These are phyloP conservation scores for Chironomus tentans DNA, from an alignment of 2,888 invertebrate species.

Conservation along the genomic window DNA sequence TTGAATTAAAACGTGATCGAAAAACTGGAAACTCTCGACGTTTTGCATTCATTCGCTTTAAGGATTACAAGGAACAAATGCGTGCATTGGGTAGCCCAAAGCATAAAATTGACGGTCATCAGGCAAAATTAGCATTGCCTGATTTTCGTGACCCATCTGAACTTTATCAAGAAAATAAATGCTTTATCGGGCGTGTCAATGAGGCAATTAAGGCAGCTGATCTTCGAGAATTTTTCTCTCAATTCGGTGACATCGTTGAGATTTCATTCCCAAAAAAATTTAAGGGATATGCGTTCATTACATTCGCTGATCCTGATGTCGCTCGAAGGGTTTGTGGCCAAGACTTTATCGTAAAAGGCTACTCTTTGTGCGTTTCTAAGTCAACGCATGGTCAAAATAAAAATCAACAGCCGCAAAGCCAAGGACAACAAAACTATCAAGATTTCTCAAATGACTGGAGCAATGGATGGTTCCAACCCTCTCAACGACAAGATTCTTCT, in stretches of 20 bases:
- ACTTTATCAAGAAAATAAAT: constrained; percentile 16
- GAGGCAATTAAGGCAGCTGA: constrained; percentile 3
- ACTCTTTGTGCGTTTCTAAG: constrained; percentile 14
- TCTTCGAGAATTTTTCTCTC: constrained; percentile 10
- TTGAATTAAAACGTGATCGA: constrained; percentile 5
- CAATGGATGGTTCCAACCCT: neutral
- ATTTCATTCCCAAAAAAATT: constrained; percentile 17
- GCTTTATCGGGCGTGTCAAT: constrained; percentile 16
- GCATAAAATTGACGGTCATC: constrained; percentile 16
- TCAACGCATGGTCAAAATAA: constrained; percentile 8
- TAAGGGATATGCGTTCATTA: constrained; percentile 18
- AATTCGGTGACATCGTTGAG: constrained; percentile 11
- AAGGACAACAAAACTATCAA: neutral
- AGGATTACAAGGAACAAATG: constrained; percentile 13
- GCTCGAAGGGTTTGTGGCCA: constrained; percentile 4
- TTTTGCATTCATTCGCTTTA: constrained; percentile 16
- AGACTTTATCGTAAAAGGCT: constrained; percentile 18
- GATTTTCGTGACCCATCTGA: neutral
- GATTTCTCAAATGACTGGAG: neutral
- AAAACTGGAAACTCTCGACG: neutral
- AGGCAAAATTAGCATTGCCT: neutral
- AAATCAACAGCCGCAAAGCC: neutral
- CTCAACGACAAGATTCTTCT: neutral
- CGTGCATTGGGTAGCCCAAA: neutral
- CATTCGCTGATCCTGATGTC: neutral